Evolutionary conservation across 2,797 vertebrate genomes (phyloP).

Genomic region (Buceros bicornis): DNA sequence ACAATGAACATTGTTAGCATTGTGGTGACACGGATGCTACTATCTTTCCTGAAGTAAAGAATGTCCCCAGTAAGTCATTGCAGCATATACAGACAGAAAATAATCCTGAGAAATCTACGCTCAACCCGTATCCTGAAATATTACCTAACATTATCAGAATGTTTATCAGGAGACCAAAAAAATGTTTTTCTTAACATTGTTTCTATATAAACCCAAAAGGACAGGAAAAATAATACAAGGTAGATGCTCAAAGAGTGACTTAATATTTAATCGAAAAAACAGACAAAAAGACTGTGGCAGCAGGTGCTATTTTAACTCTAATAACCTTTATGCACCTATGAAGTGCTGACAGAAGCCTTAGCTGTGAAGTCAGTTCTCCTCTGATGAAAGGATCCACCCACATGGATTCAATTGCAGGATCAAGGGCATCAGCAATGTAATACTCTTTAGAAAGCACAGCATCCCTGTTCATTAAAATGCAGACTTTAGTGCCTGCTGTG

Average conservation of each 20-base stretch:
- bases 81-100: neutral
- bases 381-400: constrained; percentile 64
- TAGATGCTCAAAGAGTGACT: neutral
- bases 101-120: neutral
- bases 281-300: neutral
- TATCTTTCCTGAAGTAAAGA: neutral
- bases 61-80: neutral
- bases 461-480: constrained; percentile 60
- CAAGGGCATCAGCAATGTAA: constrained; percentile 64
- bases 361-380: constrained; percentile 16
- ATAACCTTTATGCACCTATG: constrained; percentile 39
- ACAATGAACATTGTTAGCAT: neutral
- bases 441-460: constrained; percentile 55
- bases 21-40: neutral
- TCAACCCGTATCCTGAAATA: neutral
- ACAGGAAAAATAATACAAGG: neutral
- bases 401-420: constrained; percentile 69
- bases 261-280: constrained; percentile 32
- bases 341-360: constrained; percentile 56
- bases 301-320: constrained; percentile 64
- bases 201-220: neutral
- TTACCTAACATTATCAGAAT: neutral
- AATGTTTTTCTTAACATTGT: neutral
- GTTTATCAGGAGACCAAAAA: neutral
- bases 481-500: constrained; percentile 61